Conservation (phyloP, 2,113 vertebrate species). For the Callipepla californica region DNA sequence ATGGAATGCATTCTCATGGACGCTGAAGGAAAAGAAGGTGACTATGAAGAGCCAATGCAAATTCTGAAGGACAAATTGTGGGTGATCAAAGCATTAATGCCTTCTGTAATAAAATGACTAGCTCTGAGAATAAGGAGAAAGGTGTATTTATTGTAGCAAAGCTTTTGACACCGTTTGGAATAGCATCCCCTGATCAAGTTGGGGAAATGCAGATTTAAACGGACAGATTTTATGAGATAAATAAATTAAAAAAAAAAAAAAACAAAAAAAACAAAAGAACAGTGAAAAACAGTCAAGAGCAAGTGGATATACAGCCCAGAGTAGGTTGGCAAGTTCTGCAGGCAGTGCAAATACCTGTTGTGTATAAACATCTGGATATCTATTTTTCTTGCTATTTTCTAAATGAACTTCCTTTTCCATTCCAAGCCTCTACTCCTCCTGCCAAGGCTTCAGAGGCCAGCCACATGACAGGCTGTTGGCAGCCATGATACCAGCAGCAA, state of each 20-base stretch:
- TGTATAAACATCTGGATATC: background rate
- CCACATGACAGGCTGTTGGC: background rate
- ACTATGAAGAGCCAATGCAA: background rate
- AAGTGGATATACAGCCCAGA: background rate
- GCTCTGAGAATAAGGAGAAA: background rate
- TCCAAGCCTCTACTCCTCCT: background rate
- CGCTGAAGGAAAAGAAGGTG: background rate
- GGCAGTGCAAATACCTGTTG: background rate
- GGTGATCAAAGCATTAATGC: background rate
- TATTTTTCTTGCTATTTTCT: background rate
- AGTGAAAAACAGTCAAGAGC: background rate
- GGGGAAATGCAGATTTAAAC: background rate
- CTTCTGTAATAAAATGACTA: background rate
- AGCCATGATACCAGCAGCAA: background rate
- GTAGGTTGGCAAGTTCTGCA: background rate
- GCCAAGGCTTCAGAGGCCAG: background rate
- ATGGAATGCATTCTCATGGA: background rate
- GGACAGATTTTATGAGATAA: background rate
- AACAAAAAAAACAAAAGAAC: background rate
- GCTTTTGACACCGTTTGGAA: background rate
- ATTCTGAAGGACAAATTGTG: background rate
- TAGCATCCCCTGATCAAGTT: background rate
- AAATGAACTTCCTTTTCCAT: background rate
- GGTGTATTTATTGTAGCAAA: background rate
- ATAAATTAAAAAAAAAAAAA: background rate